Evolutionary conservation across 1,140 invertebrate species (phyloP), one percentile per base, ranked within the genome.

Genomic region (Bradysia coprophila): DNA sequence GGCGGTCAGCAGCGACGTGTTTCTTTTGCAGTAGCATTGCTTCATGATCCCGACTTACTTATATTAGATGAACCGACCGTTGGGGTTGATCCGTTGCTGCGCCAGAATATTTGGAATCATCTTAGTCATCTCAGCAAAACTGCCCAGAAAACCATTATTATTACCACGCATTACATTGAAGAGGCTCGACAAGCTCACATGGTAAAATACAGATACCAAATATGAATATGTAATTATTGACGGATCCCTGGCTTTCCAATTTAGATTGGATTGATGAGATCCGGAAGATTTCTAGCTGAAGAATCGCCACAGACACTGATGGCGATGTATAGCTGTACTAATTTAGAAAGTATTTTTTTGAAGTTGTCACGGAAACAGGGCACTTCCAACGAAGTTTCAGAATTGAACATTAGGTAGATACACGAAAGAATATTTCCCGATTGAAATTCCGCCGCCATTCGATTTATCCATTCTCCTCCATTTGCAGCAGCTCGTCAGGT

Each of bases 1-100:
- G 91, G 91, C 50, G 90, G 91, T 21, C 89, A 94, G 62, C 86
- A 92, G 55, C 69, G 91, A 32, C 71, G 90, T 46, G 87, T 93
- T 1, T 92, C 87, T 4, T 90, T 96, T 53, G 88, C 89, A 1
- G 81, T 89, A 18, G 90, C 90, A 2, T 64, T 95, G 4, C 80
- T 95, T 68, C 88, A 94, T 52, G 84, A 90, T 62, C 90, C 91
- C 0, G 83, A 92, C 58, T 68, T 95, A 15, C 63, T 96, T 13
- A 92, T 96, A 54, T 69, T 96, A 11, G 91, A 96, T 57, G 91
- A 96, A 58, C 91, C 90, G 0, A 95, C 91, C 0, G 90, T 94
- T 16, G 89, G 89, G 18, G 84, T 94, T 18, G 89, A 94, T 67
- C 88, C 88, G 0, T 62, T 92, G 19, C 68, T 92, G 13, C 70